Conservation (phyloP, 2,797 vertebrate species). For the Australoheros facetus region DNA sequence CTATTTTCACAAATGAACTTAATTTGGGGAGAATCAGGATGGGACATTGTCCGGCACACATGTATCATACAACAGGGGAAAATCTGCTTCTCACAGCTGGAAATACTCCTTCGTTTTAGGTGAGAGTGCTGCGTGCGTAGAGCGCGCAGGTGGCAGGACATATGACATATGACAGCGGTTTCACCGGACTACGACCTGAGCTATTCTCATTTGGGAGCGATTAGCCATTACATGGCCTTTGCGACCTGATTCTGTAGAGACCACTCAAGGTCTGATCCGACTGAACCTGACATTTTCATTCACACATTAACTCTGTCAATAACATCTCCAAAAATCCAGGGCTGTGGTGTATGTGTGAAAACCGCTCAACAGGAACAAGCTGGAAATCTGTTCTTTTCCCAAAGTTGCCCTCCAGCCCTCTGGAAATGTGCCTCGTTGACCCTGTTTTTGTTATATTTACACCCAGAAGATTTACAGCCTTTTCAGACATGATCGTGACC, state of each 20-base stretch:
- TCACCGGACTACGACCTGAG: not conserved
- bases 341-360: not conserved
- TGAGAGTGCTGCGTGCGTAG: not conserved
- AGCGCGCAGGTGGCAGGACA: not conserved
- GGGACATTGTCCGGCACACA: not conserved
- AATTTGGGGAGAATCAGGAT: not conserved
- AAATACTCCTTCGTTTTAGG: not conserved
- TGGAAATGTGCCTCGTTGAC: constrained; percentile 48
- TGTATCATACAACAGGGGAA: not conserved
- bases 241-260: not conserved
- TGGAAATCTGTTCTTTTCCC: constrained; percentile 11
- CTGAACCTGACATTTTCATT: not conserved
- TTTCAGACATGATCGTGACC: constrained; percentile 40
- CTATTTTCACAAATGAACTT: not conserved
- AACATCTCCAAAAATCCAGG: not conserved
- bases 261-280: not conserved
- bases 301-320: not conserved
- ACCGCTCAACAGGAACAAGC: constrained; percentile 9
- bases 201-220: not conserved
- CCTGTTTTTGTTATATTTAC: constrained; percentile 58
- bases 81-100: not conserved
- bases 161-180: not conserved
- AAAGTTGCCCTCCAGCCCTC: constrained; percentile 17
- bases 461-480: constrained; percentile 54
- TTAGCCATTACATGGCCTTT: not conserved